Evolutionary conservation across 2,888 invertebrate genomes (phyloP), one percentile per base, ranked within the genome.

Genomic region (Sycophila texana): DNA sequence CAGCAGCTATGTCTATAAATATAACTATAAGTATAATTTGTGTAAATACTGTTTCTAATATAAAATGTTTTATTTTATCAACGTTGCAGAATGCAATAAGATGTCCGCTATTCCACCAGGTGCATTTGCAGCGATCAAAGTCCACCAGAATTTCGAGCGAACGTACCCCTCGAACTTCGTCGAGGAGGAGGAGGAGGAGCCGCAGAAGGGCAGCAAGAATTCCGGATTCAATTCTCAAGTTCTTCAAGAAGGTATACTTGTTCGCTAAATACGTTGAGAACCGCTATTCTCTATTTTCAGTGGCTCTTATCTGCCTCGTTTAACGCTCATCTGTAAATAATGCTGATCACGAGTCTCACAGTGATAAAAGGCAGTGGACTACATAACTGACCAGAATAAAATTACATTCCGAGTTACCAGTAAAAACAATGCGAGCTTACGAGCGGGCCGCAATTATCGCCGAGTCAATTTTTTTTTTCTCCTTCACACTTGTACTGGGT

Each of bases 101-200:
- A 96, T 96, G 96, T 93, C 95, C 70, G 92, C 94, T n/a, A 92
- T 96, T 83, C 95, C 95, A 0, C 95, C 95, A 84, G 94, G 94
- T 57, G 94, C 94, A n/a, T 95, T 95, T 89, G 94, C 94, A 16
- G 94, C 94, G 14, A 92, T 92, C 82, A 95, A 95, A 89, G 92
- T 95, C 77, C 94, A 94, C 22, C 92, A 93, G 85, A 92, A 92
- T 26, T 91, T 92, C 83, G 82, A 87, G 66, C 91, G 53, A 13
- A 47, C 65, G 39, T 49, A 60, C 60, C 7, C 20, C 10, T 91
- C 51, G 92, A 93, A 65, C 91, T 93, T 90, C 92, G 57, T 91
- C 92, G 1, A 93, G 92, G 83, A 91, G 72, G 91, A 93, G 92
- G 83, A 91, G 72, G 91, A 91, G 80, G 87, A 86, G 4, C 89